phyloP scores from a whole-genome alignment of 2,113 vertebrate genomes.

The Platanista minor region DNA sequence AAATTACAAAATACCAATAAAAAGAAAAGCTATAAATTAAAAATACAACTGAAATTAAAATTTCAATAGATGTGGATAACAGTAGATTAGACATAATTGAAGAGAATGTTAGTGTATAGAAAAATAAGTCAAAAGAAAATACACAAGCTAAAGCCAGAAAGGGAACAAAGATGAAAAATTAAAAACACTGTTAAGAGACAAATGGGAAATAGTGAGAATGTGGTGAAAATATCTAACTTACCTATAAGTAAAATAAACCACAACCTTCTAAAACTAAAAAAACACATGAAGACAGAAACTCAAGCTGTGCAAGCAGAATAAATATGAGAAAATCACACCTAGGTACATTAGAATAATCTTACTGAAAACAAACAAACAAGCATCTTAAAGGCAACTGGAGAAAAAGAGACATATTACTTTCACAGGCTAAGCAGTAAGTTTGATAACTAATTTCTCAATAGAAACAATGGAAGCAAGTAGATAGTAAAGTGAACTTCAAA shows the following conservation, averaged over 20 bases:
- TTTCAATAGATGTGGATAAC: background rate
- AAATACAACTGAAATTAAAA: background rate
- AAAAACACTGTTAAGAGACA: background rate
- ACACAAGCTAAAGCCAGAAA: background rate
- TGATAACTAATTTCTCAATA: background rate
- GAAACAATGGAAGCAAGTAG: background rate
- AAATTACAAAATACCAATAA: background rate
- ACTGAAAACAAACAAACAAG: background rate
- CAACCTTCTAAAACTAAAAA: background rate
- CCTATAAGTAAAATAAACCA: background rate
- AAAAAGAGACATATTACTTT: background rate
- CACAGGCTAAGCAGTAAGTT: background rate
- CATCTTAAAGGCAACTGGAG: background rate
- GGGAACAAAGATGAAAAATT: background rate
- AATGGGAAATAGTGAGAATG: background rate
- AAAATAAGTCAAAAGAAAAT: background rate
- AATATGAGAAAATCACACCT: background rate
- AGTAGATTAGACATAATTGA: background rate
- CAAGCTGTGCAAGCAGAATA: background rate
- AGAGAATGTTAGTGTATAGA: background rate
- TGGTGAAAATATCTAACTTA: background rate
- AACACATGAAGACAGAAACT: background rate
- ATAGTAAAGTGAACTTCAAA: background rate
- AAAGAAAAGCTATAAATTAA: background rate
- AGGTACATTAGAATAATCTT: background rate